These are phyloP conservation scores for Hoplostethus atlanticus DNA, from an alignment of 2,797 vertebrate genomes.

Conservation along the genomic window DNA sequence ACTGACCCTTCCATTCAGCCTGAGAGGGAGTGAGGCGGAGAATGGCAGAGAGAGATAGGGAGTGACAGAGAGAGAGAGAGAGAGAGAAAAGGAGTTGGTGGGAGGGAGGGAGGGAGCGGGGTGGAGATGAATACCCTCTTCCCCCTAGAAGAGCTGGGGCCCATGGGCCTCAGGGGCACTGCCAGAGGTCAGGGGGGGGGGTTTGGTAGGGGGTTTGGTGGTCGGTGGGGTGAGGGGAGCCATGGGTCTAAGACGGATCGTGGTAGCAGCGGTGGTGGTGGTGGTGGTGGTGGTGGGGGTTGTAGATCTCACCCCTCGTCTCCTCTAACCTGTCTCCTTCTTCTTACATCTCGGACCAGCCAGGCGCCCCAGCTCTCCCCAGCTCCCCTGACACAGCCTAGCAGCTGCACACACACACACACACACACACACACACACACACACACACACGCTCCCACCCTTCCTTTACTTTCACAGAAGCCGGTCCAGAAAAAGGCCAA, in stretches of 20 bases:
- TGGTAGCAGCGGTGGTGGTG: no score
- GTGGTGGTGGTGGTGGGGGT: slow-evolving; percentile 18
- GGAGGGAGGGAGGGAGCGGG: slow-evolving; percentile 37
- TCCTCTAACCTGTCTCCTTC: slow-evolving; percentile 45
- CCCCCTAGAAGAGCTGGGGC: slow-evolving; percentile 34
- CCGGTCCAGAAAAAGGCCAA: slow-evolving; percentile 71
- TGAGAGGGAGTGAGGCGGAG: slow-evolving; percentile 54
- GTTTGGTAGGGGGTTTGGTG: neutral
- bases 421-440: slow-evolving; percentile 16
- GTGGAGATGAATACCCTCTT: slow-evolving; percentile 60
- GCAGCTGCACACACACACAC: slow-evolving; percentile 63
- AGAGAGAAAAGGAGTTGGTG: slow-evolving; percentile 30
- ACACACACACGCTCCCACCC: slow-evolving; percentile 19
- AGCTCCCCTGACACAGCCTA: slow-evolving; percentile 38
- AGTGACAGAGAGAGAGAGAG: slow-evolving; percentile 56
- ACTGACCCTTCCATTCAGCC: slow-evolving; percentile 74
- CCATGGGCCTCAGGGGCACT: slow-evolving; percentile 53
- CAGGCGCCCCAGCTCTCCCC: slow-evolving; percentile 30
- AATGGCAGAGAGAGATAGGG: slow-evolving; percentile 47
- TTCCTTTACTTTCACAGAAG: slow-evolving; percentile 42
- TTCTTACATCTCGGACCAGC: slow-evolving; percentile 43
- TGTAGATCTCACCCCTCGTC: slow-evolving; percentile 37
- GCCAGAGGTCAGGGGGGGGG: slow-evolving; percentile 59
- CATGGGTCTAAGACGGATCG: slow-evolving; percentile 29
- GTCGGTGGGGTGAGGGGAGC: neutral